Evolutionary conservation across 1,140 invertebrate genomes (phyloP), one percentile per base, ranked within the genome.

Genomic region (Trypoxylus dichotomus): DNA sequence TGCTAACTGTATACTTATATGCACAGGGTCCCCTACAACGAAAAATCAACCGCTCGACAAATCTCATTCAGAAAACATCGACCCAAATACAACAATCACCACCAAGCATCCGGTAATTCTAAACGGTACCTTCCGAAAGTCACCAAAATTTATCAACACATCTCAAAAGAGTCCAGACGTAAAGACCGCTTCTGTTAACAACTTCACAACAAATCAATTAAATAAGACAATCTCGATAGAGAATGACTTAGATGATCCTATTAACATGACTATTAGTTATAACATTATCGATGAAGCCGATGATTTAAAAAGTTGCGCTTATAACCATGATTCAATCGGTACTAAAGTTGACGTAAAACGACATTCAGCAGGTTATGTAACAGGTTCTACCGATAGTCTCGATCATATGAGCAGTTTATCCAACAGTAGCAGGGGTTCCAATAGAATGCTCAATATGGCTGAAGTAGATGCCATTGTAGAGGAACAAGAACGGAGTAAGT

Each of bases 331-430:
- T 43, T n/a, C 71, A 21, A 7, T 75, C 11, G 42, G 29, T 75
- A 41, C 42, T 13, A 54, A 27, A 15, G 73, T 60, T 63, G 47
- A 78, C 32, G 32, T 75, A 76, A 77, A 78, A 79, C 29, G 74
- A 77, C 58, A 73, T 76, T 75, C 78, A 63, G 41, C 76, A 37
- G 71, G 81, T 54, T 79, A 79, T 75, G 84, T 83, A 13, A 77
- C 82, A 15, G 84, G 83, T 68, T 86, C 85, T 10, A 81, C 81
- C 6, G 84, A 85, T 72, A 86, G 83, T 78, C 80, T 85, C 21
- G 85, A 86, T 76, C 78, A 82, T 25, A 81, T 83, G 77, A 84
- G 83, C 54, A 83, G 82, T 76, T 79, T 81, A 24, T 84, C 83
- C 15, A 78, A 78, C 47, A 83, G 81, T 32, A 84, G 82, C 74